Evolutionary conservation across 2,113 vertebrate species (phyloP).

Genomic region (Muntiacus reevesi): DNA sequence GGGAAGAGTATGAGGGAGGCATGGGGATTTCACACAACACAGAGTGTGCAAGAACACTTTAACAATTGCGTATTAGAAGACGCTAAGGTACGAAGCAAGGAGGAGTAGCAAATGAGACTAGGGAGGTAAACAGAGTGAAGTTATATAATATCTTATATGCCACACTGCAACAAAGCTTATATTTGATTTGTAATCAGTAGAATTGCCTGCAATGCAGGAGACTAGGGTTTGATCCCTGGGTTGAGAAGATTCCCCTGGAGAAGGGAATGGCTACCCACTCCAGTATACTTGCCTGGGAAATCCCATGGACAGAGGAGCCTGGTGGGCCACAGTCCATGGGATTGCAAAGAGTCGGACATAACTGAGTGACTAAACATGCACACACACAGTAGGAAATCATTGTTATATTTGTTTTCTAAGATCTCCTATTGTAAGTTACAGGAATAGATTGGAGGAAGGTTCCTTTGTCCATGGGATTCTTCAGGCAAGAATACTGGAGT

Average conservation of each 20-base stretch:
- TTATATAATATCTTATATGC: neutral
- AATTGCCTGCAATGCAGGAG: neutral
- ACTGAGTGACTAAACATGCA: neutral
- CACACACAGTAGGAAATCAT: neutral
- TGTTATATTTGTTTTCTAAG: neutral
- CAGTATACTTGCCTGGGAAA: neutral
- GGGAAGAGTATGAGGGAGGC: neutral
- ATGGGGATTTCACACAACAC: neutral
- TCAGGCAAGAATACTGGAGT: neutral
- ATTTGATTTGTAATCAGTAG: neutral
- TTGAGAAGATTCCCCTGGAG: neutral
- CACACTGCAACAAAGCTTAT: neutral
- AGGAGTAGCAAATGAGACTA: neutral
- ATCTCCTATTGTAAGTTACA: neutral
- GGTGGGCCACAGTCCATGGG: neutral
- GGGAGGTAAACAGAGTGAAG: neutral
- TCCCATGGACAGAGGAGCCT: neutral
- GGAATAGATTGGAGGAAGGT: neutral
- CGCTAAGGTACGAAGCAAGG: neutral
- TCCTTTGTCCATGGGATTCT: neutral
- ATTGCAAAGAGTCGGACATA: neutral
- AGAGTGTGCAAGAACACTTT: neutral
- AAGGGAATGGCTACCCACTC: neutral
- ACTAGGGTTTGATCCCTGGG: neutral
- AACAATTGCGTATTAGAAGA: neutral